Conservation (phyloP, 1,140 invertebrate genomes). For the Bombus pascuorum region DNA sequence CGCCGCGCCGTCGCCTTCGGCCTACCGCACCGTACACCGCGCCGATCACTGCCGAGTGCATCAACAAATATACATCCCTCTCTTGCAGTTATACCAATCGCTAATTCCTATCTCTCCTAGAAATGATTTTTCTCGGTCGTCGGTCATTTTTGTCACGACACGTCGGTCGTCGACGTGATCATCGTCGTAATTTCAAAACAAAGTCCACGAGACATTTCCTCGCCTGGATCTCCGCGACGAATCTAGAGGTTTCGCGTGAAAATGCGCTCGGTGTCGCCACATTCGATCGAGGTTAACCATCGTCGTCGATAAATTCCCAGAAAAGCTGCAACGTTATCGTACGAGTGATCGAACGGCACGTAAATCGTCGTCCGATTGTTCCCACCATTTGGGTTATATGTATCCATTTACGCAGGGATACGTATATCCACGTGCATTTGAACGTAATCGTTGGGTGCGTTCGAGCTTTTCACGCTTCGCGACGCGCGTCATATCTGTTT, state of each 20-base stretch:
- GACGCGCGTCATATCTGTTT: slow-evolving; percentile 79
- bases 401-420: background rate
- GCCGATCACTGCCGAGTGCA: background rate
- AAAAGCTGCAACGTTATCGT: background rate
- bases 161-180: background rate
- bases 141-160: no score
- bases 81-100: background rate
- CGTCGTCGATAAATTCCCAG: background rate
- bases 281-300: no score
- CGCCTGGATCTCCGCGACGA: no score
- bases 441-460: slow-evolving; percentile 74
- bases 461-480: slow-evolving; percentile 77
- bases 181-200: background rate
- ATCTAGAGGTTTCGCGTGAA: no score
- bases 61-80: background rate
- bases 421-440: background rate
- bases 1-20: background rate
- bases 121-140: background rate
- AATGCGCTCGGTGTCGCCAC: no score
- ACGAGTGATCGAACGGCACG: background rate
- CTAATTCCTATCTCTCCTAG: background rate
- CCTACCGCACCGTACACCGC: background rate
- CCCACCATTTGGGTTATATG: background rate
- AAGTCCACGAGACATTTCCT: no score
- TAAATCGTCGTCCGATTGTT: background rate